Evolutionary conservation across 2,797 vertebrate genomes (phyloP), one percentile per base, ranked within the genome.

Genomic region (Artibeus lituratus): DNA sequence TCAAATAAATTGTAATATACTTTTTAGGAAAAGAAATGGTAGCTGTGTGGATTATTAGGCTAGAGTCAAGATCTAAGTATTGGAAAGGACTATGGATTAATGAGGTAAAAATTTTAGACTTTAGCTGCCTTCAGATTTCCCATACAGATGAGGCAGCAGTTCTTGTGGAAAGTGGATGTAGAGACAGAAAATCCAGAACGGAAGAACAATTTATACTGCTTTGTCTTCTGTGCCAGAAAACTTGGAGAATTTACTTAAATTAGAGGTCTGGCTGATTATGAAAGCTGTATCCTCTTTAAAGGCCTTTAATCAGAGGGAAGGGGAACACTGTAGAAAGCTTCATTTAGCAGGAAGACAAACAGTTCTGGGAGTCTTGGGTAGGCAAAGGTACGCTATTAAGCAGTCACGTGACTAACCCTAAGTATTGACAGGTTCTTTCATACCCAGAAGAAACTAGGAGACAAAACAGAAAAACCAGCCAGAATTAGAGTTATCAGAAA

Each of bases 71-170:
- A 90, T 37, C 35, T 65, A 5, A 47, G 7, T 94, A 35, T 82
- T 88, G 49, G 47, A 72, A 96, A 89, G 22, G 19, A 26, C 37
- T 65, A 19, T 91, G 21, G 55, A 76, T 82, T 91, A 47, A 72
- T 51, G 53, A 96, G 51, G 55, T 83, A 62, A 91, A 86, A 82
- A 86, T 81, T 89, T 35, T 95, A 67, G 53, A 6, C 32, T 78
- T 76, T 77, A 55, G 19, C 91, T 92, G 14, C 35, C 21, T 77
- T 94, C 53, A 96, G 91, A 86, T 94, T 87, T 82, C 16, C n/a
- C 39, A 72, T 76, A 80, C 21, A 85, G 44, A 77, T 83, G 86
- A 90, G 53, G 8, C 42, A 70, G 0, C 8, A 15, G 39, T 84
- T 93, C 62, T 84, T 84, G 9, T 84, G 77, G 47, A 35, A 91